Conservation (phyloP, 2,113 vertebrate genomes). For the Brachyistius frenatus region DNA sequence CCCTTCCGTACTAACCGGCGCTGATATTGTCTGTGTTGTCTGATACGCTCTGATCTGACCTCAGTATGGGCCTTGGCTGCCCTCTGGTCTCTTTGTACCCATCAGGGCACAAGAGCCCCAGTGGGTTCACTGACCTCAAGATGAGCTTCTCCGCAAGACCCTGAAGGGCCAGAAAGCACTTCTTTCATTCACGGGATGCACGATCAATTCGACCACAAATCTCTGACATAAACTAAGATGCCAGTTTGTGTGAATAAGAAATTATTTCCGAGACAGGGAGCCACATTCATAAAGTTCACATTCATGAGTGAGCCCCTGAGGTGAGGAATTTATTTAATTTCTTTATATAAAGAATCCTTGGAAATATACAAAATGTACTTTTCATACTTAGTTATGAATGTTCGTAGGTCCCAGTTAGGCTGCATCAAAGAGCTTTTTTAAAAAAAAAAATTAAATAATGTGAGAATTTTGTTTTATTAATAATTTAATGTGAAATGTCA, state of each 20-base stretch:
- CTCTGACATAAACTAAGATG: not conserved
- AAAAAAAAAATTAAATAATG: not conserved
- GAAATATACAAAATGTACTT: not conserved
- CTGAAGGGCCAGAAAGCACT: conserved; percentile 29
- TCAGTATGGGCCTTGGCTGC: conserved; percentile 21
- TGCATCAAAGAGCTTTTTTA: not conserved
- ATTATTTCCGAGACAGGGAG: conserved; percentile 38
- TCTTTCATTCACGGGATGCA: conserved; percentile 26
- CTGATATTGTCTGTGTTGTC: conserved; percentile 69
- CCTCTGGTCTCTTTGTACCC: conserved; percentile 47
- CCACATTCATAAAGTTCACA: conserved; percentile 16
- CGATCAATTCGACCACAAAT: conserved; percentile 24
- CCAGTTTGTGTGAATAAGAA: conserved; percentile 17
- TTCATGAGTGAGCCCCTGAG: conserved; percentile 6
- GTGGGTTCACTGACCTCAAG: conserved; percentile 60
- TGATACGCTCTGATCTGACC: conserved; percentile 64
- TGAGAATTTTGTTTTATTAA: not conserved
- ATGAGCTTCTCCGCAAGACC: conserved; percentile 53
- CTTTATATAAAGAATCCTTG: not conserved
- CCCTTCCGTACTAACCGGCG: conserved; percentile 45
- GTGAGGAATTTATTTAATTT: not conserved
- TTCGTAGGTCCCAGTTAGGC: not conserved
- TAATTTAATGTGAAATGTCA: not conserved
- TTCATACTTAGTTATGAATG: not conserved
- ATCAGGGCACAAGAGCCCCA: conserved; percentile 55